Evolutionary conservation across 2,797 vertebrate genomes (phyloP), one percentile per base, ranked within the genome.

Genomic region (Bradypodion pumilum): DNA sequence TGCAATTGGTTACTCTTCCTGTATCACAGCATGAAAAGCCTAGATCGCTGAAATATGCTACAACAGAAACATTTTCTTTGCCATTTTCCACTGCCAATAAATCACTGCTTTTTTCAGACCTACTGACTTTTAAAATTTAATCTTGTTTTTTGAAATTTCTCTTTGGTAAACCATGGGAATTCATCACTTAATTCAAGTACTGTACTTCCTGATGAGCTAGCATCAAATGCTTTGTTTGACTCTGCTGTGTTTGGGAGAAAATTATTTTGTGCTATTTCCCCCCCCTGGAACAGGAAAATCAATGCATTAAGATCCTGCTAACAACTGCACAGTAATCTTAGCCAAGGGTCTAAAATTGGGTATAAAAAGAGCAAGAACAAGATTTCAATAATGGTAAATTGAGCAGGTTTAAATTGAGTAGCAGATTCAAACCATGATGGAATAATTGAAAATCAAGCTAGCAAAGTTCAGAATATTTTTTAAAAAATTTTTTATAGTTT

Each of bases 51-150:
- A 49, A 52, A 12, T 19, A 2, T 44, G 65, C 15, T 23, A 60
- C 16, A 77, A 35, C 42, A 70, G 52, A 27, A 60, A 69, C 8
- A 25, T 32, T 52, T 42, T 4, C 5, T 9, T 82, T 25, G 42
- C 4, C 15, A 56, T 49, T 7, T 13, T 21, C 32, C 12, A 42
- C 3, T 59, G 9, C 46, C 35, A 35, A 63, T 37, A 46, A 29
- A 35, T 59, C 66, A 42, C 19, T 59, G 52, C 9, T 5, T 70
- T 80, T 42, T n/a, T 23, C n/a, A 49, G 35, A 42, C 25, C 86
- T 85, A 83, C 13, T 65, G 65, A 40, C 2, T 46, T 80, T 40
- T 81, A 1, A 16, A 13, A 4, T 79, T 88, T 86, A 59, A 68
- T 80, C 46, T 74, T 3, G 0, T 16, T 81, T 56, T 84, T 65